Conservation (phyloP, 1,140 invertebrate species). For the Nylanderia fulva region DNA sequence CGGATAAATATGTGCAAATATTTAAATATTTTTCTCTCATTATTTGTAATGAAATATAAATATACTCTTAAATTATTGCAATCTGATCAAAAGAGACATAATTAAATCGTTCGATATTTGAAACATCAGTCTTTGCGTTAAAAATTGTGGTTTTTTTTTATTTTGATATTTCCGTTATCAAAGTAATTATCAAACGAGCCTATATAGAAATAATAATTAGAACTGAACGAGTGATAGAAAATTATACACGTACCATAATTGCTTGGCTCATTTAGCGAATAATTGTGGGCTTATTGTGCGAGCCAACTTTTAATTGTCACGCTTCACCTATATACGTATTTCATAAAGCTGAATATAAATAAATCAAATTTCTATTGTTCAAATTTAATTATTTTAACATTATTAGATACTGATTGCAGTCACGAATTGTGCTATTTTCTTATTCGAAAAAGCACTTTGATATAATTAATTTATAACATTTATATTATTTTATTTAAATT, state of each 20-base stretch:
- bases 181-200: not conserved
- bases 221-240: constrained; percentile 22
- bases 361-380: not conserved
- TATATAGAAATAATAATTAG: not conserved
- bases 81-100: not conserved
- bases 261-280: constrained; percentile 2
- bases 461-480: too few species aligned
- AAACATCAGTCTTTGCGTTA: not conserved
- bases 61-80: not conserved
- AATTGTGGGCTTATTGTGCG: not conserved
- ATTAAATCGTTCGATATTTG: not conserved
- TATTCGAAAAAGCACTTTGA: too few species aligned
- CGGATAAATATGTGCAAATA: not conserved
- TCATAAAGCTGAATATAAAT: not conserved
- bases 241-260: not conserved
- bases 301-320: constrained; percentile 15
- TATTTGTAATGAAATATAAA: not conserved
- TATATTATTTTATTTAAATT: too few species aligned
- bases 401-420: not conserved
- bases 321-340: not conserved
- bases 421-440: not conserved
- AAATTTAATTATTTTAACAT: not conserved
- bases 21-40: not conserved
- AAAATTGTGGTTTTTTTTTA: not conserved
- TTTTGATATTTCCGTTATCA: not conserved